Conservation (phyloP, 2,797 vertebrate species). For the Ara ararauna region DNA sequence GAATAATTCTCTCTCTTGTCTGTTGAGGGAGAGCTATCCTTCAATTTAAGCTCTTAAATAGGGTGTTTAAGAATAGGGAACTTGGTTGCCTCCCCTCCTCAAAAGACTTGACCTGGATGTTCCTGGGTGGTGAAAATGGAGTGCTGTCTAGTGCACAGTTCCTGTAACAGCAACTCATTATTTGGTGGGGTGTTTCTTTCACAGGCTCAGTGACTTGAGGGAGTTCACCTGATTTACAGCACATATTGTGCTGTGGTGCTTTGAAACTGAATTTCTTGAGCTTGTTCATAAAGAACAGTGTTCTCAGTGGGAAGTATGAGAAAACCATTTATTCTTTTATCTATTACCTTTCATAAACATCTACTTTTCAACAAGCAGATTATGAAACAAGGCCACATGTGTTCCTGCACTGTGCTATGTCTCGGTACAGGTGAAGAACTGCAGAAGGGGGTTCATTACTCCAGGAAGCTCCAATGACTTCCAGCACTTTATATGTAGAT, state of each 20-base stretch:
- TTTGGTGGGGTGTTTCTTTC: background rate
- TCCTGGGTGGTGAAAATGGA: background rate
- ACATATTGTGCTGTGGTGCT: background rate
- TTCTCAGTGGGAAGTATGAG: background rate
- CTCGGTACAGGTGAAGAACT: background rate
- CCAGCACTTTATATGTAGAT: background rate
- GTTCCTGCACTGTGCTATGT: background rate
- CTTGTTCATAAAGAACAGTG: background rate
- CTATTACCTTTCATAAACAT: background rate
- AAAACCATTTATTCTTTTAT: background rate
- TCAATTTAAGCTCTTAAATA: background rate
- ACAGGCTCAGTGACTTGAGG: background rate
- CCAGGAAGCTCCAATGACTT: background rate
- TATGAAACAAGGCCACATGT: background rate
- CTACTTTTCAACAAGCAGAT: background rate
- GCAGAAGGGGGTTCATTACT: background rate
- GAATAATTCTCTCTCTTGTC: background rate
- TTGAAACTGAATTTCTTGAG: background rate
- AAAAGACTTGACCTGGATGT: slow-evolving; percentile 3
- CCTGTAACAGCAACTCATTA: background rate
- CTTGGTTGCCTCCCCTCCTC: background rate
- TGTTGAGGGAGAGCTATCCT: background rate
- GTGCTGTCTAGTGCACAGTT: background rate
- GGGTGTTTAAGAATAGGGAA: background rate
- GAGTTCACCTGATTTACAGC: background rate